These are phyloP conservation scores for Porites lobata DNA, from an alignment of 92 coral and sea anemone genomes.

Conservation along the genomic window DNA sequence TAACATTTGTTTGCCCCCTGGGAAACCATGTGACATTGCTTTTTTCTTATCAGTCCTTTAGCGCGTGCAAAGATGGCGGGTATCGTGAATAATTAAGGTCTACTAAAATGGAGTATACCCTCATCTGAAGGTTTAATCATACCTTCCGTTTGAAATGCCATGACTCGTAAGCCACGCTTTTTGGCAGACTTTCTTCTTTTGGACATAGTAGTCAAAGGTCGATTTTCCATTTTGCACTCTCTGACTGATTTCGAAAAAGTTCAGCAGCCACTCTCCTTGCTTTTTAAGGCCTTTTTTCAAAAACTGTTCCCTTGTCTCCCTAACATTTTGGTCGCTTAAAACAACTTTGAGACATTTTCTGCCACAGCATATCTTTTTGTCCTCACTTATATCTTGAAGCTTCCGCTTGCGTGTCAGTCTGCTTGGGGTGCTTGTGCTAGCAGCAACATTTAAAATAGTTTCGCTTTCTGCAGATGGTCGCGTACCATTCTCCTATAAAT, in stretches of 20 bases:
- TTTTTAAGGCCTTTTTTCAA: conserved; percentile 24
- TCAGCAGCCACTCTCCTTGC: conserved; percentile 34
- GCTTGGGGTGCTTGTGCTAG: too few species aligned
- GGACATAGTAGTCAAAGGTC: conserved; percentile 15
- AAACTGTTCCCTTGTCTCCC: not conserved
- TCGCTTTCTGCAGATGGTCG: too few species aligned
- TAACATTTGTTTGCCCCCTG: too few species aligned
- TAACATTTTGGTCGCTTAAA: not conserved
- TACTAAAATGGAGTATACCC: not conserved
- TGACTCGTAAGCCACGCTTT: conserved; percentile 40
- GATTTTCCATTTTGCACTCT: conserved; percentile 17
- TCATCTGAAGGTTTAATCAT: not conserved
- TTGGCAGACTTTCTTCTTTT: conserved; percentile 46
- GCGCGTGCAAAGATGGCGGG: too few species aligned
- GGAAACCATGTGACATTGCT: too few species aligned
- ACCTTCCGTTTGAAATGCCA: conserved; percentile 48
- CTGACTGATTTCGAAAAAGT: conserved; percentile 34
- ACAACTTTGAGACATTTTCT: not conserved
- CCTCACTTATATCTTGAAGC: not conserved
- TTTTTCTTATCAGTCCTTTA: too few species aligned
- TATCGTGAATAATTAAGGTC: too few species aligned
- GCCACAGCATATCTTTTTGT: not conserved
- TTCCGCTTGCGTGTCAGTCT: too few species aligned
- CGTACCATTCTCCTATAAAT: too few species aligned
- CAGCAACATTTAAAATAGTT: too few species aligned